A percentile compares a stretch with the other conserved stretches of the same genome.
These are phyloP conservation scores for Drosophila simulans DNA, from an alignment of 1,140 invertebrate genomes.

Conservation along the genomic window DNA sequence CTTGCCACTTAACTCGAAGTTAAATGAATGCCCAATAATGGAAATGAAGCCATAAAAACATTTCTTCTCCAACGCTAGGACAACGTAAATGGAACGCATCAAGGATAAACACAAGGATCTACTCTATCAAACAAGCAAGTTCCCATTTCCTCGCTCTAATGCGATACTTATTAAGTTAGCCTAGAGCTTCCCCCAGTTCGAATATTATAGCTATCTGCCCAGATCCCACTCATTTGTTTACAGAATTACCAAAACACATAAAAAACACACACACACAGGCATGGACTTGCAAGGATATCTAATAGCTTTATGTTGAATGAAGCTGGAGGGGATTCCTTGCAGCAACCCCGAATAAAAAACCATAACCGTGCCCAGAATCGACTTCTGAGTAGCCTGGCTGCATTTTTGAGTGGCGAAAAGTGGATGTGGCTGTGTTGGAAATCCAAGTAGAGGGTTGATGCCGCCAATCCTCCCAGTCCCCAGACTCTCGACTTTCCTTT, in stretches of 20 bases:
- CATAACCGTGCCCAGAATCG: conserved; percentile 12
- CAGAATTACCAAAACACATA: conserved; percentile 46
- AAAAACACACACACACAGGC: conserved; percentile 1
- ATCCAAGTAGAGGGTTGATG: conserved; percentile 50
- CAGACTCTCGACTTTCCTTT: not conserved
- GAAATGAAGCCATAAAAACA: not conserved
- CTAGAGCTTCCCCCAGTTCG: not conserved
- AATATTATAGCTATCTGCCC: conserved; percentile 33
- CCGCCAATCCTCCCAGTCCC: not conserved
- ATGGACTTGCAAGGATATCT: conserved; percentile 38
- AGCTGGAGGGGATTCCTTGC: conserved; percentile 1
- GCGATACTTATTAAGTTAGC: conserved; percentile 76
- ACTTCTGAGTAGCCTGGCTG: conserved; percentile 71
- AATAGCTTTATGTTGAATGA: conserved; percentile 46
- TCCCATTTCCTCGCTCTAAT: conserved; percentile 43
- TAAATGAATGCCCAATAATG: not conserved
- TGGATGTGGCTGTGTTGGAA: conserved; percentile 3
- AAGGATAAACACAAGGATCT: conserved; percentile 3
- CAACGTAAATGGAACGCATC: not conserved
- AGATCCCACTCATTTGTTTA: conserved; percentile 69
- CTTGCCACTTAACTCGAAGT: no score
- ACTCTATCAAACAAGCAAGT: not conserved
- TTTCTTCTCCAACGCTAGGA: not conserved
- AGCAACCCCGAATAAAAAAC: conserved; percentile 30
- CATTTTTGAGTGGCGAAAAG: conserved; percentile 62